phyloP scores from a whole-genome alignment of 37 sponge, comb jelly and placozoan genomes.

The Halisarca cf. caerulea region DNA sequence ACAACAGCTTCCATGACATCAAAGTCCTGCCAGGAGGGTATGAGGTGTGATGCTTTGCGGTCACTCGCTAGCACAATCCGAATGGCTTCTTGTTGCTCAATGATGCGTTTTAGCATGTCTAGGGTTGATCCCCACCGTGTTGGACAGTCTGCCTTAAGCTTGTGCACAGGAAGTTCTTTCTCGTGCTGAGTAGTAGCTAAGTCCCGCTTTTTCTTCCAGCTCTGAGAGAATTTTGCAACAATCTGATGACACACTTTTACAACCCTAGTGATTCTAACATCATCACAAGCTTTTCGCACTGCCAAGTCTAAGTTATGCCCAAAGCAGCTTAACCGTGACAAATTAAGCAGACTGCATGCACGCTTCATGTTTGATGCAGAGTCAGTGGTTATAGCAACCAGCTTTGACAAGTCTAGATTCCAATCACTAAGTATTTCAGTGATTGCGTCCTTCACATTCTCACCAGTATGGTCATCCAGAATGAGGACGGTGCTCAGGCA shows the following conservation, averaged over 20 bases:
- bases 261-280: neutral
- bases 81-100: slow-evolving; percentile 26
- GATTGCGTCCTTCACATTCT: neutral
- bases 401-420: neutral
- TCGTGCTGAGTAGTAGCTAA: slow-evolving; percentile 8
- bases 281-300: slow-evolving; percentile 12
- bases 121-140: slow-evolving; percentile 28
- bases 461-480: slow-evolving; percentile 14
- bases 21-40: slow-evolving; percentile 36
- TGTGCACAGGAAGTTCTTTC: neutral
- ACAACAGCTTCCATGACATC: slow-evolving; percentile 24
- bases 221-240: slow-evolving; percentile 13
- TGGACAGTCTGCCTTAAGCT: slow-evolving; percentile 12
- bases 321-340: slow-evolving; percentile 13
- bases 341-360: neutral
- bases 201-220: slow-evolving; percentile 14
- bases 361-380: slow-evolving; percentile 17
- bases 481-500: slow-evolving; percentile 10
- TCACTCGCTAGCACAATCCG: slow-evolving; percentile 34
- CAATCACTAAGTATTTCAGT: neutral
- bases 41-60: slow-evolving; percentile 36
- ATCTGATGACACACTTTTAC: slow-evolving; percentile 1
- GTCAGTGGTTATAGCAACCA: slow-evolving; percentile 17
- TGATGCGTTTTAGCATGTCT: neutral
- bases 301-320: slow-evolving; percentile 31